Base-by-base conservation (phyloP, 2,888 invertebrate genomes). In the Tinea trinotella region DNA sequence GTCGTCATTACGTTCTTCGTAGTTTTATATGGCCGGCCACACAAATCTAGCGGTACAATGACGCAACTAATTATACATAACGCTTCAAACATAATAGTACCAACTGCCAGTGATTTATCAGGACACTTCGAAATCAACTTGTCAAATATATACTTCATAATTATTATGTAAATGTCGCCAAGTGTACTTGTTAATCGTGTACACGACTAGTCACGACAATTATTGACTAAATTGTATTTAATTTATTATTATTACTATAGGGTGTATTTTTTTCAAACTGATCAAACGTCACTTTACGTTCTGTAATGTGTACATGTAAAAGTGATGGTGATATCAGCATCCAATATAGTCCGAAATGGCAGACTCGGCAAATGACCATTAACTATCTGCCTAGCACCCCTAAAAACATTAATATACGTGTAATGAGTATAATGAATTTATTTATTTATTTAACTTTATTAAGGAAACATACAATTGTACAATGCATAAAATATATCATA, bases 21-120 rank as follows among this genome's bases (percentile, higher is more conserved):
- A 54, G 34, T 48, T 40, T 40, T 40, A 17, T 40, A 40, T n/a
- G 40, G 17, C 40, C 15, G 13, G 40, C 12, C 40, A 40, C 34
- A 6, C 54, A 9, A 17, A 71, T 69, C 66, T 75, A 77, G 72
- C 74, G 72, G 71, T 70, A 69, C 60, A 71, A 67, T 82, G 83
- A 84, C 76, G 84, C 74, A 83, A 84, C 76, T 76, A 74, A 81
- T 81, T 80, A 78, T 74, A 73, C 72, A 72, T 67, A 71, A 74
- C 72, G 66, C 66, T 65, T 71, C 71, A 70, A 71, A 73, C 22
- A 46, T 19, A 46, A 46, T 19, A 17, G 13, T 17, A 46, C 46
- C 40, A 40, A 40, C 12, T 13, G 40, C 40, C n/a, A 7, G 6
- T 40, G 40, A 40, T 40, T 40, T 40, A 40, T 40, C 40, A n/a